These are phyloP conservation scores for Melikaiella ostensackeni DNA, from an alignment of 2,888 invertebrate species.

Conservation along the genomic window DNA sequence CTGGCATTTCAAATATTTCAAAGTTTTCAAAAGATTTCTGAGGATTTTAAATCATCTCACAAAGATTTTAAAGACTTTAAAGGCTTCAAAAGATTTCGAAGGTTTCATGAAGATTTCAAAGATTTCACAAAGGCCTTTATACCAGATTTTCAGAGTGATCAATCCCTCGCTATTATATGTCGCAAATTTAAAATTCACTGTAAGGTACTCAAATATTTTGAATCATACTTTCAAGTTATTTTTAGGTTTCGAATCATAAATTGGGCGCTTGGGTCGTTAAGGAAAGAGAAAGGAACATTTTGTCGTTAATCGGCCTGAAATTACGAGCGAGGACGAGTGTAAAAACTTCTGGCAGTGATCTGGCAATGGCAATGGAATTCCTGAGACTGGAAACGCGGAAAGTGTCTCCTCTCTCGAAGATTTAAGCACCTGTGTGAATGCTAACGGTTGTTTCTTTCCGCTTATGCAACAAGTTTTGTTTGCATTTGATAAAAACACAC, in stretches of 20 bases:
- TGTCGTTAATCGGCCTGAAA: background rate
- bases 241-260: background rate
- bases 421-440: background rate
- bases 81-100: no score
- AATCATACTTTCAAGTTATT: no score
- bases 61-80: no score
- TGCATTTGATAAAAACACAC: background rate
- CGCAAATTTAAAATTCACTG: no score
- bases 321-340: conserved; percentile 7
- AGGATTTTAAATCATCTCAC: no score
- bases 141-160: no score
- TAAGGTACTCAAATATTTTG: no score
- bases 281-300: conserved; percentile 5
- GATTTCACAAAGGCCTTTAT: no score
- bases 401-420: background rate
- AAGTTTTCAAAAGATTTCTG: no score
- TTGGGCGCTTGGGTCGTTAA: background rate
- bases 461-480: conserved; percentile 30
- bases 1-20: no score
- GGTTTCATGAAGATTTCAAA: no score
- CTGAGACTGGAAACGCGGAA: background rate
- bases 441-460: conserved; percentile 27
- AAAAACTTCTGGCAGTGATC: background rate
- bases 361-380: background rate
- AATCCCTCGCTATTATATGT: no score